Percentiles rank a stretch among this genome's conserved stretches.
These are phyloP conservation scores for Isotomurus palustris DNA, from an alignment of 2,888 invertebrate genomes.

Conservation along the genomic window DNA sequence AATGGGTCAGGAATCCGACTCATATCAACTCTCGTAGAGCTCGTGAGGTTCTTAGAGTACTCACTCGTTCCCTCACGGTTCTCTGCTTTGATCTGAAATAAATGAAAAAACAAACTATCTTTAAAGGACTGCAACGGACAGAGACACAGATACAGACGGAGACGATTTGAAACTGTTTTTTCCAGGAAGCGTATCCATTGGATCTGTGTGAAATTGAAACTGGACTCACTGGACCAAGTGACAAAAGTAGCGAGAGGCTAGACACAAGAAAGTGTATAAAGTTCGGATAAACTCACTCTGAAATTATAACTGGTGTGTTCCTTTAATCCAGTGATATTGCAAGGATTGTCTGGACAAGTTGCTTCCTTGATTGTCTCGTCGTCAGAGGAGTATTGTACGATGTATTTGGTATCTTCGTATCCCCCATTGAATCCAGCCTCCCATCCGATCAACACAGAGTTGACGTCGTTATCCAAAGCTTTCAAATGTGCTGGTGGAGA, in stretches of 20 bases:
- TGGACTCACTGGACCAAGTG: too few relatives aligned
- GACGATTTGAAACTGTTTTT: too few relatives aligned
- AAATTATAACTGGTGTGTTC: conserved; percentile 82
- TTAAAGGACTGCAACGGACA: too few relatives aligned
- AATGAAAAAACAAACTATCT: too few relatives aligned
- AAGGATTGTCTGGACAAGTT: conserved; percentile 82
- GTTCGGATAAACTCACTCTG: conserved; percentile 60
- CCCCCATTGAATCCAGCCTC: conserved; percentile 89
- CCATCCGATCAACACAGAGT: conserved; percentile 76
- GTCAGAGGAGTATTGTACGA: conserved; percentile 66
- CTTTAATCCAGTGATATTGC: conserved; percentile 78
- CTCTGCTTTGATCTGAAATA: conserved; percentile 68
- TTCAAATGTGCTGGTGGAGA: conserved; percentile 72
- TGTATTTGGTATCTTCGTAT: conserved; percentile 76
- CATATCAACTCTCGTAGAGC: conserved; percentile 76
- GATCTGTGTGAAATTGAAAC: too few relatives aligned
- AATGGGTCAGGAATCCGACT: conserved; percentile 66
- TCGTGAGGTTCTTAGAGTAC: conserved; percentile 76
- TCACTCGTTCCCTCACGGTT: conserved; percentile 84
- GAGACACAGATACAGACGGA: too few relatives aligned
- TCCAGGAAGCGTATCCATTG: too few relatives aligned
- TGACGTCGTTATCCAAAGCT: conserved; percentile 69
- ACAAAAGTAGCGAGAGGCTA: too few relatives aligned
- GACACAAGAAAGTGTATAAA: too few relatives aligned
- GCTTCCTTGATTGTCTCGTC: conserved; percentile 65